Percentiles rank a stretch among this genome's conserved stretches.
These are phyloP conservation scores for Terrapene triunguis DNA, from an alignment of 2,113 vertebrate species.

Conservation along the genomic window DNA sequence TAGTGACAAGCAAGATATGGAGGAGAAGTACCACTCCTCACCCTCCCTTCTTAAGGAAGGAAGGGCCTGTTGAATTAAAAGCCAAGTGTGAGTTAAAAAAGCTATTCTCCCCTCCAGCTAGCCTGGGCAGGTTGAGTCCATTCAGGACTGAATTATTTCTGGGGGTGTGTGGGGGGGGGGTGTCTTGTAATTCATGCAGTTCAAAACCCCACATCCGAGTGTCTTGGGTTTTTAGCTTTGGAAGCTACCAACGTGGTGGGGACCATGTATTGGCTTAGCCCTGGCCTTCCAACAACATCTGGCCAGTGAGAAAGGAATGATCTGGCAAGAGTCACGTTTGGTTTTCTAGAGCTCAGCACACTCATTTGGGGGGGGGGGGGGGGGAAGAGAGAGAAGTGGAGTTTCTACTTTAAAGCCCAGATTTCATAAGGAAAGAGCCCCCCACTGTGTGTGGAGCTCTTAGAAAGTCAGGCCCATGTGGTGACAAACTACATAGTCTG, in stretches of 20 bases:
- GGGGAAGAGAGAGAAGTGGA: too few species aligned
- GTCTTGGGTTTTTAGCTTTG: too few species aligned
- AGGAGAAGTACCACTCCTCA: neutral
- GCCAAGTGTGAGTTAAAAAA: neutral
- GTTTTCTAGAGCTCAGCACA: neutral
- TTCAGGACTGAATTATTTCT: neutral
- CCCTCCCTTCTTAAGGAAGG: neutral
- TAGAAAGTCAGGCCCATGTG: too few species aligned
- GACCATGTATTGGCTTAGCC: too few species aligned
- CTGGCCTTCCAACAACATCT: neutral
- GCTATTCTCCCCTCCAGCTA: neutral
- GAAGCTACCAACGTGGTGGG: neutral
- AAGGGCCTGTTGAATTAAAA: neutral
- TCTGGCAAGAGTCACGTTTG: neutral
- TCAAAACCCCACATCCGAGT: neutral
- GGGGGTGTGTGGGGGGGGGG: too few species aligned
- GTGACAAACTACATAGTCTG: too few species aligned
- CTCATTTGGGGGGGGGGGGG: neutral
- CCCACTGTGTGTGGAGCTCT: accelerated
- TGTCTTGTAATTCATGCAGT: neutral
- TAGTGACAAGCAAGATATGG: neutral
- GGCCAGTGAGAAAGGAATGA: neutral
- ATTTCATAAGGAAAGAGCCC: too few species aligned
- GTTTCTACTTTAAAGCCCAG: neutral
- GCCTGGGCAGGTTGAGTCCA: neutral